Conservation (phyloP, 2,797 vertebrate genomes). For the Lacerta agilis region DNA sequence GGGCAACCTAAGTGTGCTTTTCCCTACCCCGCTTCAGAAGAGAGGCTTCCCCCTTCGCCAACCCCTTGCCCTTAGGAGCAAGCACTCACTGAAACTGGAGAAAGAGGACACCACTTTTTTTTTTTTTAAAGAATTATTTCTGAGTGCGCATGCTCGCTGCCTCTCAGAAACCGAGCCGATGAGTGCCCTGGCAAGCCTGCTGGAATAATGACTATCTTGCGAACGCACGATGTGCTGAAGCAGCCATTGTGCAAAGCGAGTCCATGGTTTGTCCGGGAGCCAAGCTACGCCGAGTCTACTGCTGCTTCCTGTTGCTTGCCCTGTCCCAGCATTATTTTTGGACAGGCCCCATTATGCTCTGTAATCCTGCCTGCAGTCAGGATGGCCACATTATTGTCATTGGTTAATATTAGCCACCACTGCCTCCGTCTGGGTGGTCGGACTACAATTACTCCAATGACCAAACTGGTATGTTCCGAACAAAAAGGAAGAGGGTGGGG, state of each 20-base stretch:
- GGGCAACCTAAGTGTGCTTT: background rate
- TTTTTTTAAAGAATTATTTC: too few species aligned
- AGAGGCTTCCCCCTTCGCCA: background rate
- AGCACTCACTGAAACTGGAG: constrained; percentile 63
- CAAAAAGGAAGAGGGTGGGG: constrained; percentile 26
- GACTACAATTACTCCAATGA: constrained; percentile 75
- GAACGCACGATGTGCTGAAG: constrained; percentile 82
- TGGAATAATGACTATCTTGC: constrained; percentile 79
- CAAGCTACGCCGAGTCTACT: constrained; percentile 92
- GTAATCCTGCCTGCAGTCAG: constrained; percentile 95
- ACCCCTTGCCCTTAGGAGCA: constrained; percentile 80
- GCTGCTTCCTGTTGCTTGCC: constrained; percentile 93
- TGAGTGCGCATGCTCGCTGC: constrained; percentile 59
- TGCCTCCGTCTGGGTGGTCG: constrained; percentile 84
- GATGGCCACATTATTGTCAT: constrained; percentile 89
- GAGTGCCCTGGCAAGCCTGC: constrained; percentile 69
- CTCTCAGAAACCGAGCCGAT: constrained; percentile 70
- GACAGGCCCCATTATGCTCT: constrained; percentile 89
- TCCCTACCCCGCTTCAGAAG: background rate
- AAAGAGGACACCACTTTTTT: constrained; percentile 64
- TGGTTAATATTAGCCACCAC: constrained; percentile 86
- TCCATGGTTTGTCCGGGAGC: constrained; percentile 83
- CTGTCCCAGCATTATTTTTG: constrained; percentile 92
- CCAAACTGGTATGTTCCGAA: constrained; percentile 71
- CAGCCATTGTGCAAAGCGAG: constrained; percentile 82